Evolutionary conservation across 2,797 vertebrate species (phyloP).

Genomic region (Typhlichthys subterraneus): DNA sequence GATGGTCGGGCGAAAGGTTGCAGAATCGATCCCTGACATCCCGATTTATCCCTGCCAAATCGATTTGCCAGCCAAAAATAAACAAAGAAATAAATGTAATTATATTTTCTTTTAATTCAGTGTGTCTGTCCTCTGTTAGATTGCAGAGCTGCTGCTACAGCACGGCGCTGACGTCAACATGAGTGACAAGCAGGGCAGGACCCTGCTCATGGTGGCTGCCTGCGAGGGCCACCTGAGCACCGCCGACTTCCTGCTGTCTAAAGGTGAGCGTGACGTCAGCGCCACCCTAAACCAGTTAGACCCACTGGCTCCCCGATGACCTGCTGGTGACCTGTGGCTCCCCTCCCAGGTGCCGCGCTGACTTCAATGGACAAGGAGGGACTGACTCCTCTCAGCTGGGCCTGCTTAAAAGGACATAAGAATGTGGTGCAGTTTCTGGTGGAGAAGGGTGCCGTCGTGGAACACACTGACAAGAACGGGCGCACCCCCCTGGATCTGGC

Average conservation of each 20-base stretch:
- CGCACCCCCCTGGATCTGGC: slow-evolving; percentile 95
- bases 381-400: slow-evolving; percentile 94
- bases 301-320: not conserved
- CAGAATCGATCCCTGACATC: no score
- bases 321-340: slow-evolving; percentile 2
- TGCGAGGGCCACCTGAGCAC: slow-evolving; percentile 96
- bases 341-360: slow-evolving; percentile 85
- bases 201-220: slow-evolving; percentile 95
- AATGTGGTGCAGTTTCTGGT: slow-evolving; percentile 91
- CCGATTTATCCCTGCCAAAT: no score
- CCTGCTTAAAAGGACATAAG: slow-evolving; percentile 96
- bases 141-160: slow-evolving; percentile 88
- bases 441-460: slow-evolving; percentile 91
- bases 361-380: slow-evolving; percentile 96
- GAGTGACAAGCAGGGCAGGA: slow-evolving; percentile 95
- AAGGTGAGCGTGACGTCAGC: slow-evolving; percentile 79
- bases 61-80: no score
- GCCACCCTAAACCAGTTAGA: not conserved
- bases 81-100: no score
- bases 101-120: not conserved
- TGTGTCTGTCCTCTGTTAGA: slow-evolving; percentile 70
- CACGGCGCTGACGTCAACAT: slow-evolving; percentile 89
- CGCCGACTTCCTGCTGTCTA: slow-evolving; percentile 91
- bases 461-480: slow-evolving; percentile 97
- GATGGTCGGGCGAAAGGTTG: no score